Evolutionary conservation across 2,888 invertebrate genomes (phyloP).

Genomic region (Drosophila subquinaria): DNA sequence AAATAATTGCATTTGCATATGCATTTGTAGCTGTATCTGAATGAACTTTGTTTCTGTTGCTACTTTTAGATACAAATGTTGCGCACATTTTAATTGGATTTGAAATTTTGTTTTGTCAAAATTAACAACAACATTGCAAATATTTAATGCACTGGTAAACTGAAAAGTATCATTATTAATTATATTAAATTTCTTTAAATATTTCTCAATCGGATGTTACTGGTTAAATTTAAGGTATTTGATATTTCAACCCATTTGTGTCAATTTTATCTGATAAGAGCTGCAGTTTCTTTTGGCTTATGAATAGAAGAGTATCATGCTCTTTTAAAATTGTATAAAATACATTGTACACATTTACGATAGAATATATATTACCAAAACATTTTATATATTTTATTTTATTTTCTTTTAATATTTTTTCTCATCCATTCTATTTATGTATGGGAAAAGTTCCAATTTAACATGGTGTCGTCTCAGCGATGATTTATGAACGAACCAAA

Average conservation of each 20-base stretch:
- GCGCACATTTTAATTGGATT: conserved; percentile 39
- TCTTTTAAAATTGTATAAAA: neutral
- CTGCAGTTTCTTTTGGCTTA: neutral
- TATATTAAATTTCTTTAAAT: neutral
- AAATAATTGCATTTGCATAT: conserved; percentile 52
- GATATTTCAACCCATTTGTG: neutral
- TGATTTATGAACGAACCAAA: conserved; percentile 77
- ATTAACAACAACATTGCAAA: conserved; percentile 15
- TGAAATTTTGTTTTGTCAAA: neutral
- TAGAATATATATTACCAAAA: neutral
- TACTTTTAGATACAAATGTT: conserved; percentile 47
- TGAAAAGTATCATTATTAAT: neutral
- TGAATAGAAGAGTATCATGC: neutral
- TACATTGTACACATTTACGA: neutral
- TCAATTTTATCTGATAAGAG: neutral
- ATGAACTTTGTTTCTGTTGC: conserved; percentile 37
- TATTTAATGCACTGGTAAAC: neutral
- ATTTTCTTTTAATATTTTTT: conserved; percentile 30
- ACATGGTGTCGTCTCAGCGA: conserved; percentile 82
- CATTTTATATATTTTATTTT: conserved; percentile 32
- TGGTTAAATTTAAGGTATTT: neutral
- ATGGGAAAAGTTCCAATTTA: conserved; percentile 83
- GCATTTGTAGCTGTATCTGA: conserved; percentile 34
- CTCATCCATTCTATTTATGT: conserved; percentile 68
- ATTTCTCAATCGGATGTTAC: neutral